These are phyloP conservation scores for Batillaria attramentaria DNA, from an alignment of 1,140 invertebrate genomes.

Conservation along the genomic window DNA sequence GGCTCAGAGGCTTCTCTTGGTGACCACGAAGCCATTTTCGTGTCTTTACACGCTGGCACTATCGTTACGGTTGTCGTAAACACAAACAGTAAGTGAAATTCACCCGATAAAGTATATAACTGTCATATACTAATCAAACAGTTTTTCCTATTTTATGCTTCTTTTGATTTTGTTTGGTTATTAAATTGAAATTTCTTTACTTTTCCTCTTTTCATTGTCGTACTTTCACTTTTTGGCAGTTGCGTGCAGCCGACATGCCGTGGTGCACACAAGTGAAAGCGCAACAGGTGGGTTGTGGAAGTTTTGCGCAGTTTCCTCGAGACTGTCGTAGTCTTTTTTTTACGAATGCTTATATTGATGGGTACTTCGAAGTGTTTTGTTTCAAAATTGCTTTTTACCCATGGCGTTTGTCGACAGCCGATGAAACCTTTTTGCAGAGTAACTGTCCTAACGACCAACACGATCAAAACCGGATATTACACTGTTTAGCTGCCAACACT, in stretches of 20 bases:
- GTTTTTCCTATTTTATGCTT: too few relatives aligned
- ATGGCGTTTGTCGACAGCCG: too few relatives aligned
- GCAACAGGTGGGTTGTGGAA: slow-evolving; percentile 17
- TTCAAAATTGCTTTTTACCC: background rate
- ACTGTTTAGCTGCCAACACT: too few relatives aligned
- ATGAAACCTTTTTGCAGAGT: too few relatives aligned
- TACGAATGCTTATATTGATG: too few relatives aligned
- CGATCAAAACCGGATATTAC: too few relatives aligned
- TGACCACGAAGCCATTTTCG: slow-evolving; percentile 38
- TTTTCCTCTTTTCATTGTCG: slow-evolving; percentile 6
- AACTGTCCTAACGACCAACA: too few relatives aligned
- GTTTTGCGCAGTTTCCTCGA: background rate
- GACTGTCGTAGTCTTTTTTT: too few relatives aligned
- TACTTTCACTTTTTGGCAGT: slow-evolving; percentile 31
- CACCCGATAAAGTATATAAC: background rate
- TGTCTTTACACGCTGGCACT: slow-evolving; percentile 44
- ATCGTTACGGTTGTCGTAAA: slow-evolving; percentile 21
- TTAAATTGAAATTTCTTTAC: background rate
- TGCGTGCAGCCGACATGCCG: slow-evolving; percentile 29
- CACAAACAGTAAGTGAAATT: slow-evolving; percentile 13
- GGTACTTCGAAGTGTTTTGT: too few relatives aligned
- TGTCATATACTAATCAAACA: background rate
- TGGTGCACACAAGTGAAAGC: background rate
- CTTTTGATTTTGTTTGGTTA: background rate
- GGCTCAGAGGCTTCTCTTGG: slow-evolving; percentile 26